Percentiles rank a stretch among this genome's conserved stretches.
Conservation (phyloP, 37 sponge, comb jelly and placozoan genomes). For the Geodia barretti region DNA sequence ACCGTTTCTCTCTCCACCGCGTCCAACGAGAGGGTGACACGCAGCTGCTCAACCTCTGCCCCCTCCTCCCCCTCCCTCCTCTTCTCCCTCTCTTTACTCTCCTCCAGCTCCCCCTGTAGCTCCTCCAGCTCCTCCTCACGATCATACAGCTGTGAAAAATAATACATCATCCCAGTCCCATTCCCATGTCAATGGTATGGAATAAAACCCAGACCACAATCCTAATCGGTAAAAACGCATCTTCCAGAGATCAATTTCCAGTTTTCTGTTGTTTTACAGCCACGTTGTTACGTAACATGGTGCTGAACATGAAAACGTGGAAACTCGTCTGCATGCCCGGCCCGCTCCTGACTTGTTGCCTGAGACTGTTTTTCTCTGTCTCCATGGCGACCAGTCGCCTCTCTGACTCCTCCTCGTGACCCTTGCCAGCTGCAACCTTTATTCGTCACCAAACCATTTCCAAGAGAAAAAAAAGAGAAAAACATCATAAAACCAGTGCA, state of each 20-base stretch:
- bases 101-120: conserved; percentile 3
- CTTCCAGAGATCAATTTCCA: no score
- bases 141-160: conserved; percentile 12
- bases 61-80: conserved; percentile 4
- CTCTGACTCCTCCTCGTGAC: background rate
- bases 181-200: no score
- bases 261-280: no score
- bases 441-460: background rate
- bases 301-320: no score
- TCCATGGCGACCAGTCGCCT: background rate
- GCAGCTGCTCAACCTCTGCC: conserved; percentile 19
- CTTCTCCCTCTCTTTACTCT: conserved; percentile 10
- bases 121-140: conserved; percentile 18
- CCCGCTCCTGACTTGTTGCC: conserved; percentile 8
- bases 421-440: background rate
- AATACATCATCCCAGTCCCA: no score
- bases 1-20: background rate
- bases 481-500: background rate
- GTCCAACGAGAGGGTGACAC: conserved; percentile 4
- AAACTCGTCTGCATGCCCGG: no score
- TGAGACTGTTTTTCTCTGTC: background rate
- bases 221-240: no score
- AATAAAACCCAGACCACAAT: no score
- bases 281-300: no score
- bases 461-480: background rate